phyloP scores from a whole-genome alignment of 1,140 invertebrate genomes.

The Trichonephila inaurata region DNA sequence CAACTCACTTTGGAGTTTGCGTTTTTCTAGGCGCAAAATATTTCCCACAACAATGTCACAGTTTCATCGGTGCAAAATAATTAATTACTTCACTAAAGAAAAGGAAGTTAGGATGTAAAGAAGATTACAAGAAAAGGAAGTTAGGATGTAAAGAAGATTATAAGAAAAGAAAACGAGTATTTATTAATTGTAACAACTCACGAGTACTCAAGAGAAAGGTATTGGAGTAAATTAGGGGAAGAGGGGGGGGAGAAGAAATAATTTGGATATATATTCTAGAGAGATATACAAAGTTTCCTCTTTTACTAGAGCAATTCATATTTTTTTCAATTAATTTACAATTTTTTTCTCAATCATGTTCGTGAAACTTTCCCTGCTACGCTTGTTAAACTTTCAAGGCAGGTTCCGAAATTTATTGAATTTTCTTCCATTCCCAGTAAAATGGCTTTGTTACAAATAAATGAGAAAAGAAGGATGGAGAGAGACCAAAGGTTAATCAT shows the following conservation, averaged over 20 bases:
- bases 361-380: background rate
- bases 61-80: background rate
- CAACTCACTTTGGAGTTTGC: background rate
- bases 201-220: background rate
- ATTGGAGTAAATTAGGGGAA: too few relatives aligned
- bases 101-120: background rate
- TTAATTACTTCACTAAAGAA: slow-evolving; percentile 18
- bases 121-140: background rate
- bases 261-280: background rate
- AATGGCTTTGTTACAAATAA: slow-evolving; percentile 28
- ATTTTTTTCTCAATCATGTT: slow-evolving; percentile 29
- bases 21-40: background rate
- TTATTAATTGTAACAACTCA: slow-evolving; percentile 54
- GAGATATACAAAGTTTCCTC: background rate
- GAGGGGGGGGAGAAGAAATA: background rate
- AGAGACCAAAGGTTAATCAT: background rate
- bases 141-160: background rate
- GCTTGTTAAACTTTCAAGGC: slow-evolving; percentile 12
- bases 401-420: slow-evolving; percentile 25
- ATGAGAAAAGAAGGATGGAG: background rate
- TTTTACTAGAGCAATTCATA: background rate
- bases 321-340: slow-evolving; percentile 60
- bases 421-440: background rate
- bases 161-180: slow-evolving; percentile 9
- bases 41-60: background rate